Evolutionary conservation across 2,888 invertebrate genomes (phyloP), one percentile per base, ranked within the genome.

Genomic region (Leptinotarsa peninsularis): DNA sequence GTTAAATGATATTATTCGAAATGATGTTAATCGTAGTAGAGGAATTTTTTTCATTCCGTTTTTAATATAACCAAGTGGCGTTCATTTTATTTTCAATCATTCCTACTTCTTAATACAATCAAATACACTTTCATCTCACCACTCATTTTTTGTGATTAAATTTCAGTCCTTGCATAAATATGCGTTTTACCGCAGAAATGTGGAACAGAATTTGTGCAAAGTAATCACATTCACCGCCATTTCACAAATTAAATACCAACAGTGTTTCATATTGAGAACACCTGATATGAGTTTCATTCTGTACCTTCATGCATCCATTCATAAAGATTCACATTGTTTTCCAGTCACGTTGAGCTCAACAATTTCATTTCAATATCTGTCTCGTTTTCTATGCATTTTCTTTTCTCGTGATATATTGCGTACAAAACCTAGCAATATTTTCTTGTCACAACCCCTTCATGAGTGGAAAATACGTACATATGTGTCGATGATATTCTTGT

Each of bases 191-290:
- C n/a, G 7, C 43, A 17, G 43, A 17, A 33, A 43, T n/a, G 43
- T 7, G 17, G 63, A 10, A 58, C 14, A 10, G 10, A 23, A 63
- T 63, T 23, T 23, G 13, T 23, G 17, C 63, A n/a, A 43, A 63
- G 63, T 63, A 63, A 63, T 63, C 43, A 63, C 63, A 63, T 63
- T 63, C 4, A 33, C 63, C 5, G 63, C 13, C 18, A 63, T 63
- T 63, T 63, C 63, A 43, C 33, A 63, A 63, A 33, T 63, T 63
- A 13, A 43, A 63, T 63, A 63, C 63, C 33, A 4, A 17, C 58
- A 21, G 23, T 10, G 15, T 27, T 63, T n/a, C 33, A 43, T 63
- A 63, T 43, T 18, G 63, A 18, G n/a, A 27, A 63, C 43, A 63
- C 63, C 63, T 27, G n/a, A 63, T 27, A 33, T 17, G 63, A 21